phyloP scores from a whole-genome alignment of 2,888 invertebrate genomes.

The Oxyscelio sp. region DNA sequence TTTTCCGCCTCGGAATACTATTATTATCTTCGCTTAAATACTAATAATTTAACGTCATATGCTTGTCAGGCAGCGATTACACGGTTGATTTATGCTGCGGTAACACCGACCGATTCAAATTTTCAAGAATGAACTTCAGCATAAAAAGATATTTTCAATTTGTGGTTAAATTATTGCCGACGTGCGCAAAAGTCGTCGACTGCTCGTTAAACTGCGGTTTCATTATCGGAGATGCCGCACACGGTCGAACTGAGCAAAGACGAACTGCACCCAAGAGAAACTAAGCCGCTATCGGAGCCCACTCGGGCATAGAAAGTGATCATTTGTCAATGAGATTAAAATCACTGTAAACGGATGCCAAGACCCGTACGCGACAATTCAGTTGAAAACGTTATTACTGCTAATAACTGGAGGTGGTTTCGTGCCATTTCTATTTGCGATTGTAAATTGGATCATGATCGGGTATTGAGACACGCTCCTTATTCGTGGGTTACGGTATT shows the following conservation, averaged over 20 bases:
- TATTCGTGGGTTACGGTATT: slow-evolving; percentile 22
- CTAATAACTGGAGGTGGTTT: slow-evolving; percentile 43
- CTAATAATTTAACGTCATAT: slow-evolving; percentile 42
- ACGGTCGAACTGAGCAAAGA: too few relatives aligned
- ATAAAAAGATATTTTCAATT: too few relatives aligned
- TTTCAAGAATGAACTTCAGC: too few relatives aligned
- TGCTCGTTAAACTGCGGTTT: too few relatives aligned
- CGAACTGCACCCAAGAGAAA: too few relatives aligned
- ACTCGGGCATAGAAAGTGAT: slow-evolving; percentile 44
- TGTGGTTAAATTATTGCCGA: too few relatives aligned
- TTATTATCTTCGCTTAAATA: slow-evolving; percentile 43
- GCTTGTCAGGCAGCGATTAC: too few relatives aligned
- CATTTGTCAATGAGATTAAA: slow-evolving; percentile 55
- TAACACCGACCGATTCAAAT: too few relatives aligned
- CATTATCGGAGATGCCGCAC: too few relatives aligned
- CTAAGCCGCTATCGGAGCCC: too few relatives aligned
- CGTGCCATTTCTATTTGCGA: slow-evolving; percentile 32
- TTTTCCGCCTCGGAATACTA: slow-evolving; percentile 44
- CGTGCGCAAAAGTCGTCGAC: too few relatives aligned
- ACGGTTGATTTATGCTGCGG: too few relatives aligned
- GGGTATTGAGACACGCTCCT: slow-evolving; percentile 55
- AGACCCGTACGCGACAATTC: background rate
- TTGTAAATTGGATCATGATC: slow-evolving; percentile 55
- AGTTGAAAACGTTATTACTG: slow-evolving; percentile 35
- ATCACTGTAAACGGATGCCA: slow-evolving; percentile 23